Conservation (phyloP, 2,797 vertebrate genomes). For the Rhodeus uyekii region DNA sequence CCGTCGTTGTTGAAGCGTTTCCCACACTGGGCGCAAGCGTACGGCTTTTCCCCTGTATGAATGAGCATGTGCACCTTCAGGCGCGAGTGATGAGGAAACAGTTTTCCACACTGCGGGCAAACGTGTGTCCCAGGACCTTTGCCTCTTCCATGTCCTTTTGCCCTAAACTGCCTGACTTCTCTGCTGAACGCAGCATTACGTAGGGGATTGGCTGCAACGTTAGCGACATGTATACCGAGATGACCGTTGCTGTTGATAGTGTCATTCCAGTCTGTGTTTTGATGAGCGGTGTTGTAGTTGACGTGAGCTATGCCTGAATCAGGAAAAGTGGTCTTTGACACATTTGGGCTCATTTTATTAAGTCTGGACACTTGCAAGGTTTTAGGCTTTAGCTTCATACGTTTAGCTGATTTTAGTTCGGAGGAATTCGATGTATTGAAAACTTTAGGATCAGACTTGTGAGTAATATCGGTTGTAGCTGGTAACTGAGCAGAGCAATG, state of each 20-base stretch:
- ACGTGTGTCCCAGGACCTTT: conserved; percentile 25
- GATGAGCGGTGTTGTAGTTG: conserved; percentile 1
- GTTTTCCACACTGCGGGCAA: conserved; percentile 58
- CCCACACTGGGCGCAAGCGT: conserved; percentile 53
- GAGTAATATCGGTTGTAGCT: neutral
- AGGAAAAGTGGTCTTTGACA: neutral
- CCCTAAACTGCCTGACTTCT: neutral
- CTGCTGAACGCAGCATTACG: neutral
- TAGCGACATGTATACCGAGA: neutral
- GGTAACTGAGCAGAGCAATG: conserved; percentile 3
- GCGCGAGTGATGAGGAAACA: conserved; percentile 53
- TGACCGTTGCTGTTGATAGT: neutral
- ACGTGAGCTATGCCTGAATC: neutral
- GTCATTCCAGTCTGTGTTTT: conserved; percentile 6
- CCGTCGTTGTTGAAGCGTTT: conserved; percentile 61
- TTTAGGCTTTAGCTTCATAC: neutral
- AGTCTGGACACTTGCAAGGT: neutral
- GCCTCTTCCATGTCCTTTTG: neutral
- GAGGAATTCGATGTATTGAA: conserved; percentile 3
- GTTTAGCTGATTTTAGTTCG: conserved; percentile 2
- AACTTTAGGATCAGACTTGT: conserved; percentile 24
- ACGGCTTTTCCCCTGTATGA: conserved; percentile 61
- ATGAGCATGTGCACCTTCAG: conserved; percentile 60
- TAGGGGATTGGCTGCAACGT: neutral
- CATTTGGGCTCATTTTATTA: conserved; percentile 3